A percentile compares a stretch with the other conserved stretches of the same genome.
phyloP scores from a whole-genome alignment of 2,888 invertebrate genomes.

The Cloeon dipterum region DNA sequence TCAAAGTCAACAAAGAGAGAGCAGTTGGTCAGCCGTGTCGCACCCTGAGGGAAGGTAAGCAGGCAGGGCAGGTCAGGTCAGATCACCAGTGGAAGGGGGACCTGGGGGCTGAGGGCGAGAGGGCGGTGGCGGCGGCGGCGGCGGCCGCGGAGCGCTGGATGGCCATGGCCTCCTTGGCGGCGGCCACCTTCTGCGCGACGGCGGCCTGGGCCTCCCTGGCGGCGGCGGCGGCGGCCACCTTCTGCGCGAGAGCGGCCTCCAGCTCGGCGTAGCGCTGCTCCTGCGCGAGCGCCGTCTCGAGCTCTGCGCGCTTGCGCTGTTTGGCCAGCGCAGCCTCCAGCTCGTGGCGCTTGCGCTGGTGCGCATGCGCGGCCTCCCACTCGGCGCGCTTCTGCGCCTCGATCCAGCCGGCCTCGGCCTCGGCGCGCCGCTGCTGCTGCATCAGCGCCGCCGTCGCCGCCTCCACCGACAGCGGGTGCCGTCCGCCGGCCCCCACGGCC shows the following conservation, averaged over 20 bases:
- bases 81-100: too few species aligned
- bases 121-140: neutral
- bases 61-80: too few species aligned
- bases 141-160: neutral
- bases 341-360: neutral
- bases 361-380: neutral
- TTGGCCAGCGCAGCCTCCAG: neutral
- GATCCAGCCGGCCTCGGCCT: neutral
- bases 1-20: too few species aligned
- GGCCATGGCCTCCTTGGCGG: neutral
- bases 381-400: neutral
- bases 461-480: slow-evolving; percentile 1
- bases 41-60: too few species aligned
- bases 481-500: too few species aligned
- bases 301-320: neutral
- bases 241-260: neutral
- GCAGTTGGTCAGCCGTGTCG: too few species aligned
- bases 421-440: neutral
- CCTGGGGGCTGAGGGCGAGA: neutral
- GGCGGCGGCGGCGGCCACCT: neutral
- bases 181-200: neutral
- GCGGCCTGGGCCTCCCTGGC: neutral
- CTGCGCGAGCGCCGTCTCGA: neutral
- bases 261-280: neutral
- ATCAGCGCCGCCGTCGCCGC: neutral